These are phyloP conservation scores for Clarias gariepinus DNA, from an alignment of 2,113 vertebrate genomes.

Conservation along the genomic window DNA sequence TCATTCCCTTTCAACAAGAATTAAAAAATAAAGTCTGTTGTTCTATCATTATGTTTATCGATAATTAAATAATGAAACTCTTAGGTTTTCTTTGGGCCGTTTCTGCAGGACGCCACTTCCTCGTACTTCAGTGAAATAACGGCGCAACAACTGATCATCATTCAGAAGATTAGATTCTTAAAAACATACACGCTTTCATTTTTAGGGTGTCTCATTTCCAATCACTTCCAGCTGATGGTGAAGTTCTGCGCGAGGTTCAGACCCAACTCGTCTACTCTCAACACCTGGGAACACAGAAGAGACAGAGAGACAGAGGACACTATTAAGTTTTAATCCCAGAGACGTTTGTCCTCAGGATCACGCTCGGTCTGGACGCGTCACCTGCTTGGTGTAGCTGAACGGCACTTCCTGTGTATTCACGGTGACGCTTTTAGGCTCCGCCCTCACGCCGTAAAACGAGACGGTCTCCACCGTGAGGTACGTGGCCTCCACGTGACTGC, in stretches of 20 bases:
- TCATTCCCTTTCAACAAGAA: background rate
- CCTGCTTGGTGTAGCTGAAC: conserved; percentile 82
- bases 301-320: background rate
- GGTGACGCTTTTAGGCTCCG: conserved; percentile 71
- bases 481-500: conserved; percentile 66
- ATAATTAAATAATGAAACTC: no score
- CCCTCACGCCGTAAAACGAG: conserved; percentile 78
- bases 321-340: background rate
- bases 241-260: conserved; percentile 80
- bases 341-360: background rate
- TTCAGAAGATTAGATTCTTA: background rate
- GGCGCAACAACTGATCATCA: no score
- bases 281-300: conserved; percentile 66
- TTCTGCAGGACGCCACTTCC: background rate
- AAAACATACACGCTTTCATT: background rate
- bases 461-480: conserved; percentile 71
- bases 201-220: background rate
- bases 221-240: conserved; percentile 78
- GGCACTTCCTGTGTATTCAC: conserved; percentile 76
- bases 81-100: no score
- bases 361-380: conserved; percentile 43
- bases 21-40: background rate
- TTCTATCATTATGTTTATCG: no score
- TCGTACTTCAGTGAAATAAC: background rate
- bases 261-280: conserved; percentile 70